Evolutionary conservation across 2,888 invertebrate genomes (phyloP).

Genomic region (Schizaphis graminum): DNA sequence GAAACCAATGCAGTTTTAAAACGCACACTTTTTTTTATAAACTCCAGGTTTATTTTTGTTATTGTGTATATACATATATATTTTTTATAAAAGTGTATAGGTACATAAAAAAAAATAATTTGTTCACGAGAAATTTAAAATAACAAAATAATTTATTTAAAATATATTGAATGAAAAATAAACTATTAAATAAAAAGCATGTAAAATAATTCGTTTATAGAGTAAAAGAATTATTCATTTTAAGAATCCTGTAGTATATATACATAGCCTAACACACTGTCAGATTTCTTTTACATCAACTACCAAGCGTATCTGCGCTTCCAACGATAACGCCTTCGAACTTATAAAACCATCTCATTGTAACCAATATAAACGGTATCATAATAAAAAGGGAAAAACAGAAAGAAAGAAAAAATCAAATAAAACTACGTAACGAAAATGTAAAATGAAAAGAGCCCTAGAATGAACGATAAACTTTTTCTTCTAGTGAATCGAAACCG

Average conservation of each 20-base stretch:
- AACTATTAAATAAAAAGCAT: not conserved
- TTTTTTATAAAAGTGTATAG: not conserved
- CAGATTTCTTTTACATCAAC: conserved; percentile 26
- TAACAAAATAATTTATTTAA: conserved; percentile 24
- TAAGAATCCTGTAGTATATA: not conserved
- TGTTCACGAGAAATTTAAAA: not conserved
- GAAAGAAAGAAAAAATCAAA: conserved; percentile 39
- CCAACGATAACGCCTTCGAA: not conserved
- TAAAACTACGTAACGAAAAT: conserved; percentile 57
- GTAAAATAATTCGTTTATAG: conserved; percentile 41
- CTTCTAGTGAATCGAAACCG: conserved; percentile 51
- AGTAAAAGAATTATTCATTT: conserved; percentile 26
- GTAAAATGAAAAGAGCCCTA: conserved; percentile 46
- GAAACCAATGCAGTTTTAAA: not conserved
- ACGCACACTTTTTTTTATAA: not conserved
- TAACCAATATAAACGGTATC: conserved; percentile 57
- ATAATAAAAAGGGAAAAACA: conserved; percentile 23
- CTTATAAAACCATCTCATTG: conserved; percentile 55
- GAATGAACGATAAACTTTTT: conserved; percentile 53
- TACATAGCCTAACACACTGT: conserved; percentile 25
- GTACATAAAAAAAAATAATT: not conserved
- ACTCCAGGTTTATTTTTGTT: not conserved
- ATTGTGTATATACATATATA: not conserved
- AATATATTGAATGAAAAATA: conserved; percentile 20
- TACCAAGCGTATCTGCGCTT: not conserved